Evolutionary conservation across 2,888 invertebrate genomes (phyloP), one percentile per base, ranked within the genome.

Genomic region (Brachycybe producta): DNA sequence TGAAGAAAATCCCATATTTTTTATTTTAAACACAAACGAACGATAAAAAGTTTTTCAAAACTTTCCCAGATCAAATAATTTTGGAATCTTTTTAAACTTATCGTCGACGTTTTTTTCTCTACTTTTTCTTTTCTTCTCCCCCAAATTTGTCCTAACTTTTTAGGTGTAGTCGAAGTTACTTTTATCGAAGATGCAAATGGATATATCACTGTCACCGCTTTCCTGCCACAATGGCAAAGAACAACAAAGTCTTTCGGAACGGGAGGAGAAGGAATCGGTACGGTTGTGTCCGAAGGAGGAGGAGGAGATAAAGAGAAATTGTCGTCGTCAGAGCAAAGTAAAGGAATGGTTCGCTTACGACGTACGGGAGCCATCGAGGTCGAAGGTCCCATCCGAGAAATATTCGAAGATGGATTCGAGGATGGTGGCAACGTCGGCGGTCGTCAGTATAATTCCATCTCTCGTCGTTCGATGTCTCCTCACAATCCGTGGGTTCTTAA

Each of bases 401-500:
- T 64, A 51, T 58, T 59, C 58, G 61, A 61, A 52, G 57, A 64
- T 53, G 24, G 55, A 38, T 19, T 15, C 21, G 21, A 19, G 13
- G 13, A 8, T 56, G 47, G 55, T 58, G 39, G 58, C 54, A 54
- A 56, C 54, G 52, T 59, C 56, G 51, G 56, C 54, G 41, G 54
- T 55, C 53, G 41, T 4, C 15, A 30, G 7, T 13, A 21, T 27
- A 21, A 11, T 32, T 32, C 32, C n/a, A 13, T 11, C 32, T 11
- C n/a, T 11, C 11, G 32, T 30, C 21, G 57, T 55, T 48, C 58
- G 45, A 52, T 51, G 39, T 45, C 51, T 28, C 55, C 62, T 24
- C 65, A 70, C 45, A 74, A 73, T 58, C 73, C 74, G 5, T 74
- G 74, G 74, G 71, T 71, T 47, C 61, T 72, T 27, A 69, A 68